These are phyloP conservation scores for Halictus ligatus DNA, from an alignment of 2,888 invertebrate genomes.

Conservation along the genomic window DNA sequence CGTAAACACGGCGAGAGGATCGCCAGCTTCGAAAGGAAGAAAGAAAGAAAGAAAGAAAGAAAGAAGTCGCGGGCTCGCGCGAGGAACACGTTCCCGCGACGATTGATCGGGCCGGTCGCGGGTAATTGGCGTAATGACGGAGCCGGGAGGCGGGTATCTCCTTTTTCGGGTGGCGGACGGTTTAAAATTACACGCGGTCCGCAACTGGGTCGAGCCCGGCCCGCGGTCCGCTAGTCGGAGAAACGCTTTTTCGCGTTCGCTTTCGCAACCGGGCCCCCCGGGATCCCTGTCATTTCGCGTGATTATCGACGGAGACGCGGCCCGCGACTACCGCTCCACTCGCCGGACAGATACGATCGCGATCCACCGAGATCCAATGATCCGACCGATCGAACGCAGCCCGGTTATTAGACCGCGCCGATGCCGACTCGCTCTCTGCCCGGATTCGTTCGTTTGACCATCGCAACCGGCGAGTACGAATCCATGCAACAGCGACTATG, in stretches of 20 bases:
- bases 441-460: constrained; percentile 2
- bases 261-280: constrained; percentile 32
- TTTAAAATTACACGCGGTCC: constrained; percentile 19
- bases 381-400: background rate
- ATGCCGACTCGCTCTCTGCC: background rate
- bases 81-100: background rate
- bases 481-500: background rate
- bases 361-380: background rate
- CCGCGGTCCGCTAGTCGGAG: constrained; percentile 12
- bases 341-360: constrained; percentile 12
- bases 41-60: background rate
- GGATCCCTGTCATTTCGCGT: constrained; percentile 54
- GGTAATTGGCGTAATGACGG: constrained; percentile 17
- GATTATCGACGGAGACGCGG: constrained; percentile 53
- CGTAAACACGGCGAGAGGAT: constrained; percentile 16
- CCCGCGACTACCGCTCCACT: background rate
- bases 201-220: constrained; percentile 33
- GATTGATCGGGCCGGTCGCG: background rate
- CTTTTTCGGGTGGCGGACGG: background rate
- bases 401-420: constrained; percentile 35
- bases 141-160: background rate
- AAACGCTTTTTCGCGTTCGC: constrained; percentile 43
- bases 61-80: background rate
- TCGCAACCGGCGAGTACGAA: constrained; percentile 13
- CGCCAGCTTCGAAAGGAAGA: background rate